Conservation (phyloP, 2,888 invertebrate genomes). For the Apamea anceps region DNA sequence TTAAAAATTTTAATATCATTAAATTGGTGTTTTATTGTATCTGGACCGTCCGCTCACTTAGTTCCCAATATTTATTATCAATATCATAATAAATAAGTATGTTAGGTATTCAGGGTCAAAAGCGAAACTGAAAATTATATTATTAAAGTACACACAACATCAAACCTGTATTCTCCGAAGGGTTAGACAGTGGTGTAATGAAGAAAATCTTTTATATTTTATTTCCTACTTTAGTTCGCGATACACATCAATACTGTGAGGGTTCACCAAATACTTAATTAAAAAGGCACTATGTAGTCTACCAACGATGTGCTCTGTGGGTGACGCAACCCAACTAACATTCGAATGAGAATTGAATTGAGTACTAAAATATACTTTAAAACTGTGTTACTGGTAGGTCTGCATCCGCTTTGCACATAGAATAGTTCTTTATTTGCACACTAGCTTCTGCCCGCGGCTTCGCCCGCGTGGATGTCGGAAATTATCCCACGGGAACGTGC, state of each 20-base stretch:
- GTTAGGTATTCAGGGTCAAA: neutral
- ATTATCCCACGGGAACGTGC: too few relatives aligned
- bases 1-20: constrained; percentile 3
- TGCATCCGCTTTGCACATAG: neutral
- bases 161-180: neutral
- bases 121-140: neutral
- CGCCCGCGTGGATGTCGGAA: too few relatives aligned
- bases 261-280: neutral
- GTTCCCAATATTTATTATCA: neutral
- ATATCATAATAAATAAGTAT: neutral
- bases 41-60: too few relatives aligned
- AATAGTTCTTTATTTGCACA: too few relatives aligned
- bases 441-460: too few relatives aligned
- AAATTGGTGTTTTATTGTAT: constrained; percentile 9
- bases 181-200: too few relatives aligned
- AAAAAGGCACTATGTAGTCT: neutral
- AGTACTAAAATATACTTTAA: neutral
- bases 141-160: neutral
- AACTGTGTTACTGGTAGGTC: too few relatives aligned
- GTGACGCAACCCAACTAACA: too few relatives aligned
- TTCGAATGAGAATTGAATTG: neutral
- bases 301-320: too few relatives aligned
- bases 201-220: too few relatives aligned
- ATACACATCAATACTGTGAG: neutral
- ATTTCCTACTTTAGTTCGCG: neutral